These are phyloP conservation scores for Hirtodrosophila trivittata DNA, from an alignment of 2,888 invertebrate species.

Conservation along the genomic window DNA sequence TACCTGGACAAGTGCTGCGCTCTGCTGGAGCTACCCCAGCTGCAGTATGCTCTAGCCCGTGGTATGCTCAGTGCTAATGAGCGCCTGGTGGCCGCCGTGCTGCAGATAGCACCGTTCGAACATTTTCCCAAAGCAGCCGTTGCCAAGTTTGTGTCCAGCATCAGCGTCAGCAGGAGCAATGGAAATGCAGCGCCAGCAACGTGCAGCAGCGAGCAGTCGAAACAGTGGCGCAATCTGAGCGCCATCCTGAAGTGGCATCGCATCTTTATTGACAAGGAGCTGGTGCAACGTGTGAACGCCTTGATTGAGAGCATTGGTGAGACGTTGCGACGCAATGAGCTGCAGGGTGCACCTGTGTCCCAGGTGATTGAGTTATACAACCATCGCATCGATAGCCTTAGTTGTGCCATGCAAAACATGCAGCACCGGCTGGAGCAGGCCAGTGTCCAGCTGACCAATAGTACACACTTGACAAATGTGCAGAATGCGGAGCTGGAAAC, in stretches of 20 bases:
- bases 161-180: conserved; percentile 14
- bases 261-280: conserved; percentile 78
- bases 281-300: conserved; percentile 78
- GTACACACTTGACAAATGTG: conserved; percentile 79
- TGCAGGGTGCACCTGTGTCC: conserved; percentile 81
- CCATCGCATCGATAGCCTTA: conserved; percentile 81
- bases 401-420: conserved; percentile 68
- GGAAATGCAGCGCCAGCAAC: not conserved
- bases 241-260: conserved; percentile 79
- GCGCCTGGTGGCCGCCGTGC: conserved; percentile 74
- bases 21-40: conserved; percentile 75
- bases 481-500: conserved; percentile 81
- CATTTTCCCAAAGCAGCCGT: conserved; percentile 80
- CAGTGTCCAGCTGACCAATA: conserved; percentile 73
- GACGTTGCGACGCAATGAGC: conserved; percentile 75
- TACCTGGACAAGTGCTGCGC: conserved; percentile 81
- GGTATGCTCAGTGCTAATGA: conserved; percentile 78
- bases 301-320: conserved; percentile 75
- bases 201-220: conserved; percentile 41
- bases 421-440: conserved; percentile 80
- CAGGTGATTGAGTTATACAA: conserved; percentile 83
- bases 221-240: conserved; percentile 81
- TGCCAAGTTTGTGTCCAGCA: conserved; percentile 77
- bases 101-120: conserved; percentile 82
- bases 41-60: conserved; percentile 81